Conservation (phyloP, 1,140 invertebrate genomes). For the Acromyrmex charruanus region DNA sequence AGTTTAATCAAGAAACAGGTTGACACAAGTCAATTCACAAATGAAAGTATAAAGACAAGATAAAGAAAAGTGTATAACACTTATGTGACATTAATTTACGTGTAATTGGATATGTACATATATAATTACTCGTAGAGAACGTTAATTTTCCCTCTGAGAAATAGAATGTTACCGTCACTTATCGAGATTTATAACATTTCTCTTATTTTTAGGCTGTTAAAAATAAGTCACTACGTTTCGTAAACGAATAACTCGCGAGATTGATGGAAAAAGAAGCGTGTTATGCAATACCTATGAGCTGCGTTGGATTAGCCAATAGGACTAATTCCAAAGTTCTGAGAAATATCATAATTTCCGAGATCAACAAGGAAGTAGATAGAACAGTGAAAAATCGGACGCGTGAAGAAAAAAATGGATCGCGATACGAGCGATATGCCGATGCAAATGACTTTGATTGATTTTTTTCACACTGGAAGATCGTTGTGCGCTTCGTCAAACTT, state of each 20-base stretch:
- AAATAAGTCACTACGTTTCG: slow-evolving; percentile 11
- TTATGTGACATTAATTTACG: not conserved
- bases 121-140: not conserved
- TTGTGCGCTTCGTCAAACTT: not conserved
- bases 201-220: slow-evolving; percentile 18
- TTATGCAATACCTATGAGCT: slow-evolving; percentile 15
- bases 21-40: not conserved
- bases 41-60: not conserved
- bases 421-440: not conserved
- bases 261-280: slow-evolving; percentile 36
- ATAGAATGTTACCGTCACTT: not conserved
- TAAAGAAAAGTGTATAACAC: not conserved
- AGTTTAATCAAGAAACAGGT: not conserved
- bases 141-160: not conserved
- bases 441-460: slow-evolving; percentile 3
- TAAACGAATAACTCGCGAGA: slow-evolving; percentile 32
- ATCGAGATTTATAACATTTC: not conserved
- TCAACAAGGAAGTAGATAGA: not conserved
- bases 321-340: slow-evolving; percentile 45
- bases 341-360: slow-evolving; percentile 35
- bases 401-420: not conserved
- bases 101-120: not conserved
- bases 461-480: not conserved
- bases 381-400: not conserved
- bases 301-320: slow-evolving; percentile 17